Evolutionary conservation across 2,888 invertebrate species (phyloP).

Genomic region (Eutolmus rufibarbis): DNA sequence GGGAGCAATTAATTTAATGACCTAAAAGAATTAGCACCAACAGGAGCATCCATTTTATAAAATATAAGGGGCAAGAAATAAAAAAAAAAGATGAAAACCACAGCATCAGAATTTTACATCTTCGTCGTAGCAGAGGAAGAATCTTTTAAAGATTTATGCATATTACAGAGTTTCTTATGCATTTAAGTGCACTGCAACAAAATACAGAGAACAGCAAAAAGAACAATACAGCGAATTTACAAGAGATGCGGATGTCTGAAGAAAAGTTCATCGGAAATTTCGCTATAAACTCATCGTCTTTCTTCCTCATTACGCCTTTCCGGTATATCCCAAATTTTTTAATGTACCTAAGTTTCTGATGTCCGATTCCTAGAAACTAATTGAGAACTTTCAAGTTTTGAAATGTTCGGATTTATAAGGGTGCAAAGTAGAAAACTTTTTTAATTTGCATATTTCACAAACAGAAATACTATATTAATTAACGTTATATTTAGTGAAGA

Average conservation of each 20-base stretch:
- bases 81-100: background rate
- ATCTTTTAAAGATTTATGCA: background rate
- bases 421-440: conserved; percentile 32
- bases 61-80: background rate
- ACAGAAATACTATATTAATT: background rate
- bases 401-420: conserved; percentile 15
- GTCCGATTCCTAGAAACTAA: conserved; percentile 9
- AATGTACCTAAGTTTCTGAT: background rate
- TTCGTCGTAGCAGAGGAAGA: background rate
- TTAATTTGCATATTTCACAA: conserved; percentile 23
- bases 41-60: background rate
- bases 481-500: background rate
- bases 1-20: background rate
- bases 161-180: background rate
- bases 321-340: background rate
- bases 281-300: background rate
- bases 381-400: conserved; percentile 14
- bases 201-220: background rate
- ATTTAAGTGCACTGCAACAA: background rate
- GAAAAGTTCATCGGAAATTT: conserved; percentile 22
- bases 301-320: background rate
- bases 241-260: background rate
- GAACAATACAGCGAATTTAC: background rate
- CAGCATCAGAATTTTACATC: background rate
- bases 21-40: background rate